Conservation (phyloP, 2,888 invertebrate species). For the Ophion ventricosus region DNA sequence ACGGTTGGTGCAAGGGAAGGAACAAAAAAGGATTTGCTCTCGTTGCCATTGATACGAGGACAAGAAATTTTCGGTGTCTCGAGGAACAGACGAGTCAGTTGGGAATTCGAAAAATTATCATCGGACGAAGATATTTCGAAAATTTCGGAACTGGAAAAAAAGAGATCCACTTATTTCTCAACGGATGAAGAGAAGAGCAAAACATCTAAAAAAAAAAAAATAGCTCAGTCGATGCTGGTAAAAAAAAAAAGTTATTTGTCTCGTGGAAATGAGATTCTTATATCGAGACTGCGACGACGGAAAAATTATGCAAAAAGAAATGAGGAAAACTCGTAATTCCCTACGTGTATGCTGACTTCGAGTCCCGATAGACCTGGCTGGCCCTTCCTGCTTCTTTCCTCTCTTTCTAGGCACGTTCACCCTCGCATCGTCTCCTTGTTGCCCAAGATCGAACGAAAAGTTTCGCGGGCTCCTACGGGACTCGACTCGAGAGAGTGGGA, state of each 20-base stretch:
- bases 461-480: conserved; percentile 58
- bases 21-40: neutral
- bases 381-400: conserved; percentile 2
- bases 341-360: conserved; percentile 30
- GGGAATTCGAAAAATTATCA: neutral
- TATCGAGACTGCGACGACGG: conserved; percentile 3
- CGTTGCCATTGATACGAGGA: neutral
- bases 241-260: conserved; percentile 38
- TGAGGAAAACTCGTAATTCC: conserved; percentile 55
- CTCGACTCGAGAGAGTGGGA: conserved; percentile 14
- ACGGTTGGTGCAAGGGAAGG: neutral
- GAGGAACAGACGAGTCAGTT: neutral
- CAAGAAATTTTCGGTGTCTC: neutral
- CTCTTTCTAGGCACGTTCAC: conserved; percentile 1
- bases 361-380: conserved; percentile 63
- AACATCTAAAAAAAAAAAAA: neutral
- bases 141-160: neutral
- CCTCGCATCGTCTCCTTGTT: conserved; percentile 34
- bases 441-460: conserved; percentile 63
- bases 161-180: neutral
- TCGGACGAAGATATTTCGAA: too few species aligned
- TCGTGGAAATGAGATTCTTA: conserved; percentile 21
- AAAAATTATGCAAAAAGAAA: conserved; percentile 50
- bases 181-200: neutral
- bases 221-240: neutral